Base-by-base conservation (phyloP, 2,888 invertebrate genomes). In the Epirrhoe tristata region DNA sequence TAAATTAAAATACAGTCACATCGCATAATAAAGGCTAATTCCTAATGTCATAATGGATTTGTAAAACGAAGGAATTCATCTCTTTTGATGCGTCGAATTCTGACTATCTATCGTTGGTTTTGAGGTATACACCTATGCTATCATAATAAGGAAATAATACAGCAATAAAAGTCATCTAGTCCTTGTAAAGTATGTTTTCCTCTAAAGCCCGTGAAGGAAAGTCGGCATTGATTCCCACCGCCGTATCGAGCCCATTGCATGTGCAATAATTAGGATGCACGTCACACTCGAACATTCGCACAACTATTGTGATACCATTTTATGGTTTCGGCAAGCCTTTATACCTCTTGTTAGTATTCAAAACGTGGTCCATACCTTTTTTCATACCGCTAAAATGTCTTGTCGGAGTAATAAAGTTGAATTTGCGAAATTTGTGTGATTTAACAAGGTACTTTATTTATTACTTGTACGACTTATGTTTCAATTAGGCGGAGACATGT, bases 291-390 rank as follows among this genome's bases (percentile, higher is more conserved):
- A 87, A 93, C 90, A 91, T 92, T 93, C 91, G 93, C 93, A 87
- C 87, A 90, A 83, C 91, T 90, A 93, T 93, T 93, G 93, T 93
- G 87, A 85, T 87, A 89, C 87, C 87, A 90, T 81, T 93, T 93
- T 93, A 93, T 92, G 91, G 92, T 86, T 87, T 87, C 91, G 92
- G 93, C 86, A 69, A 73, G 83, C 86, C 90, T 93, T 93, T 92
- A 86, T 90, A 83, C 85, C 81, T 71, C 83, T 89, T 87, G 81
- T 93, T 93, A 91, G 88, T 91, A 93, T 93, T 91, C 93, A 86
- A 87, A 88, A 88, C 86, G 90, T 88, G 79, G 85, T 81, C 82
- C 86, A 80, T 84, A 86, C 84, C 86, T 87, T 91, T 93, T 93
- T 91, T 90, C 84, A 84, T 90, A 88, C 87, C 82, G 85, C 87